Evolutionary conservation across 2,797 vertebrate species (phyloP).

Genomic region (Hephaestus fuliginosus): DNA sequence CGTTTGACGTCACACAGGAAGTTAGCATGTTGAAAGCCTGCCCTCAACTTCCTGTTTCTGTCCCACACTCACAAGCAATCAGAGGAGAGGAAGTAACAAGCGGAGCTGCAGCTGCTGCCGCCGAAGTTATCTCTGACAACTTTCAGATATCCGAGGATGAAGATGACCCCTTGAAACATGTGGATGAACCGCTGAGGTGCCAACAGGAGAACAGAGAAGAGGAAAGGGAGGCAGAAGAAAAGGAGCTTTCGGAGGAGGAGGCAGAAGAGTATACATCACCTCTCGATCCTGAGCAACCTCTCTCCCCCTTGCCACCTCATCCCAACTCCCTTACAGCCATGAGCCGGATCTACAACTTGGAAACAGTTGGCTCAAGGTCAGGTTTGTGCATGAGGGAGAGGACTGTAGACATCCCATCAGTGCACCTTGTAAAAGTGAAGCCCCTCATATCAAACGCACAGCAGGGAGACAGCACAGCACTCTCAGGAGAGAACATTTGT

Average conservation of each 20-base stretch:
- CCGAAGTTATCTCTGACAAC: slow-evolving; percentile 46
- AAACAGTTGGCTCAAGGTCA: slow-evolving; percentile 77
- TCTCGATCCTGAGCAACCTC: slow-evolving; percentile 55
- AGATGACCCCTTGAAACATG: slow-evolving; percentile 64
- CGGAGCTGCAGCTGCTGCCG: slow-evolving; percentile 21
- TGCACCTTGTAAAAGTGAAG: slow-evolving; percentile 77
- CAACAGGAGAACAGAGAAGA: slow-evolving; percentile 49
- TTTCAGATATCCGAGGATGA: slow-evolving; percentile 60
- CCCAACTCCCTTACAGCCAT: slow-evolving; percentile 78
- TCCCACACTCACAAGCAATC: slow-evolving; percentile 62
- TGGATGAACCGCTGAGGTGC: slow-evolving; percentile 60
- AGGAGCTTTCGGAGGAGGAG: slow-evolving; percentile 60
- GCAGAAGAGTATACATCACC: slow-evolving; percentile 61
- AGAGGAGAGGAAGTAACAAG: slow-evolving; percentile 74
- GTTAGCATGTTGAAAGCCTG: slow-evolving; percentile 77
- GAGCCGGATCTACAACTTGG: slow-evolving; percentile 87
- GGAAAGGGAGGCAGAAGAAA: slow-evolving; percentile 39
- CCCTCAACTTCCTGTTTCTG: slow-evolving; percentile 85
- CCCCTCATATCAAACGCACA: slow-evolving; percentile 63
- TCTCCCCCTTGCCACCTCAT: slow-evolving; percentile 68
- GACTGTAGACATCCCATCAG: slow-evolving; percentile 66
- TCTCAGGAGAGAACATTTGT: slow-evolving; percentile 66
- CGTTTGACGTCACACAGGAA: slow-evolving; percentile 84
- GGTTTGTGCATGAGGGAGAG: slow-evolving; percentile 78
- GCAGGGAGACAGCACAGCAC: slow-evolving; percentile 56